Base-by-base conservation (phyloP, 2,113 vertebrate genomes). In the Poeciliopsis occidentalis region DNA sequence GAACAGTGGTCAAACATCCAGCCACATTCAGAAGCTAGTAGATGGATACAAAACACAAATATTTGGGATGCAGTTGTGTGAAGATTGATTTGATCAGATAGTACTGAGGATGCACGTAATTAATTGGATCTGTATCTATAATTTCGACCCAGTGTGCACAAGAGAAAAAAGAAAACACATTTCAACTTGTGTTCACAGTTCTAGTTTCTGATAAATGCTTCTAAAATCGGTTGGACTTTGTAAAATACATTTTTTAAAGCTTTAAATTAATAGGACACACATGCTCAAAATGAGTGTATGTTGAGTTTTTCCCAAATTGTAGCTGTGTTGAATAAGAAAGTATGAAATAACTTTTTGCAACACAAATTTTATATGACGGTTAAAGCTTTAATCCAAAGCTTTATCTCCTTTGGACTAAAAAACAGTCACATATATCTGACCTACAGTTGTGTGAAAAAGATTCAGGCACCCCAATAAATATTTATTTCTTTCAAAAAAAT, bases 331-430 rank as follows among this genome's bases (percentile, higher is more conserved):
- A 83, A 85, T n/a, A 74, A 77, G 64, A 85, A 79, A 79, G 70
- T 76, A 73, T 74, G 74, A 68, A 80, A 78, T 80, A 63, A 24
- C 51, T 81, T 71, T 29, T 74, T 71, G 73, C 77, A 69, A 51
- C 62, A 84, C 68, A 84, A 68, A 73, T 65, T 64, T 77, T 68
- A 73, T 65, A 81, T 64, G 70, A 84, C 80, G 71, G 29, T 2
- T 29, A 2, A 29, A 29, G 29, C 29, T 29, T 29, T 29, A 29
- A 29, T 29, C 29, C 29, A 29, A 29, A 29, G 69, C n/a, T 64
- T 79, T 69, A 85, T 93, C 85, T 57, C 7, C 79, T 86, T 88
- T 81, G 60, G 47, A 92, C 91, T 87, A 83, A 68, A 68, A 26
- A 11, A 30, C 54, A 82, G 72, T 83, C 70, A 32, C 69, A 82